Percentiles rank a stretch among this genome's conserved stretches.
Evolutionary conservation across 2,113 vertebrate species (phyloP).

Genomic region (Rhinichthys klamathensis): DNA sequence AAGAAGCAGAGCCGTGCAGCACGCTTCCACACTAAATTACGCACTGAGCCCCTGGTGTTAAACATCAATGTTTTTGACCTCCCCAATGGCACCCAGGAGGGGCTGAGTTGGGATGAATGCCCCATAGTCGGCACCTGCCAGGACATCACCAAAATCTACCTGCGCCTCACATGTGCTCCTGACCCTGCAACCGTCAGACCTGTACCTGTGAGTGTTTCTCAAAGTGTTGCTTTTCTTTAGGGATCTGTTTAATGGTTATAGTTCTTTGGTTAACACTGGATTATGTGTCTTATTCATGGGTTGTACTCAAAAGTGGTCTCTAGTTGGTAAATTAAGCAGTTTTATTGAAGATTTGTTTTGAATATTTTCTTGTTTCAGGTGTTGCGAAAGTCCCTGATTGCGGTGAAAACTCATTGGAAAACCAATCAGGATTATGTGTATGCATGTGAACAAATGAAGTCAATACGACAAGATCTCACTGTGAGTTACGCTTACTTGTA

Average conservation of each 20-base stretch:
- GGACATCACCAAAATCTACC: constrained; percentile 88
- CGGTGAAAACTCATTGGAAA: constrained; percentile 89
- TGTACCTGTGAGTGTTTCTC: constrained; percentile 74
- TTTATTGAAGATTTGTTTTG: not conserved
- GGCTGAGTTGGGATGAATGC: constrained; percentile 89
- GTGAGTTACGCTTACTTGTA: constrained; percentile 65
- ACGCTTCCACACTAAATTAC: constrained; percentile 88
- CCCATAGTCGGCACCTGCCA: constrained; percentile 89
- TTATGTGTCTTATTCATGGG: not conserved
- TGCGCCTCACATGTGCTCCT: constrained; percentile 89
- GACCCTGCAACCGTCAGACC: constrained; percentile 88
- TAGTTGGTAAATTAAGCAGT: not conserved
- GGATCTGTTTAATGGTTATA: not conserved
- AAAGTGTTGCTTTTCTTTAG: not conserved
- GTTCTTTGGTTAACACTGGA: not conserved
- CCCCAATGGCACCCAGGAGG: constrained; percentile 75
- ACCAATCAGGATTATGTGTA: constrained; percentile 87
- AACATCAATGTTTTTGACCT: constrained; percentile 80
- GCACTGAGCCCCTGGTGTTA: constrained; percentile 86
- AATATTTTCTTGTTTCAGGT: constrained; percentile 72
- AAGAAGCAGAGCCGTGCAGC: constrained; percentile 89
- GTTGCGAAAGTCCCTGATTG: constrained; percentile 81
- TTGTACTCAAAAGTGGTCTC: not conserved
- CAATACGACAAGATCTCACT: constrained; percentile 90
- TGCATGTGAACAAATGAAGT: constrained; percentile 94